Conservation (phyloP, 2,113 vertebrate species). For the Eulacestoma nigropectus region DNA sequence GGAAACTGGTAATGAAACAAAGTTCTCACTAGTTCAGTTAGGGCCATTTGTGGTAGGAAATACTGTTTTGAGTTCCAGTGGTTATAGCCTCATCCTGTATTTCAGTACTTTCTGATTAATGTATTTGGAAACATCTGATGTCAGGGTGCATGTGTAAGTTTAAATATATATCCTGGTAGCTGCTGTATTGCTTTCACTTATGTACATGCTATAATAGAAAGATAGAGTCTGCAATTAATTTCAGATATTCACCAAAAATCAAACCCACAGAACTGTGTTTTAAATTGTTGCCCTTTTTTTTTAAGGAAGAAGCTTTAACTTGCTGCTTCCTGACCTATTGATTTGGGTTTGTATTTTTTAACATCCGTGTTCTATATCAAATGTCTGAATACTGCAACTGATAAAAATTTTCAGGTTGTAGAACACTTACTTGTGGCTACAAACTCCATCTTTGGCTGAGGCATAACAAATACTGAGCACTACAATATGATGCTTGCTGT, state of each 20-base stretch:
- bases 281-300: neutral
- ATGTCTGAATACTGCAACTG: neutral
- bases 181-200: neutral
- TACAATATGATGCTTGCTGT: neutral
- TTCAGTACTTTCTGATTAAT: neutral
- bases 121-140: neutral
- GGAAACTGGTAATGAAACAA: neutral
- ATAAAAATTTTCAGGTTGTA: neutral
- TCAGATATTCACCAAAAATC: neutral
- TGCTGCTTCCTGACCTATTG: neutral
- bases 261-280: neutral
- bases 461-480: neutral
- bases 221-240: neutral
- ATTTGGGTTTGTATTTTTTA: neutral
- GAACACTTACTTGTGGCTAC: neutral
- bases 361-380: neutral
- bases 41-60: neutral
- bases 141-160: neutral
- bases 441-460: neutral
- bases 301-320: neutral
- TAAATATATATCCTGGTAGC: neutral
- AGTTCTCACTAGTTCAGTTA: neutral
- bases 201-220: neutral
- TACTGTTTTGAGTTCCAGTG: neutral
- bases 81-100: neutral